Evolutionary conservation across 1,140 invertebrate species (phyloP), one percentile per base, ranked within the genome.

Genomic region (Aphis craccivora): DNA sequence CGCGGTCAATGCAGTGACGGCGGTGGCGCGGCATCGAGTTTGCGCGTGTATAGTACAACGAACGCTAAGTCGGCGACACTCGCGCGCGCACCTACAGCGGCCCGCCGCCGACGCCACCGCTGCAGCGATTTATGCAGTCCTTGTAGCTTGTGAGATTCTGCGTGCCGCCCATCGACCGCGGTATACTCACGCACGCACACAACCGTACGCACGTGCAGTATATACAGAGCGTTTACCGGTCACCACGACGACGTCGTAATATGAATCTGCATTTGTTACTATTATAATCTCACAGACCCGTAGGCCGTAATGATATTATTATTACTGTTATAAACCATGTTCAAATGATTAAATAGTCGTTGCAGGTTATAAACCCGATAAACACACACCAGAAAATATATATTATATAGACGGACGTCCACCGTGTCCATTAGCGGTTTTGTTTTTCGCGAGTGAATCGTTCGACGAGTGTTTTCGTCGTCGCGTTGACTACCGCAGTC

Each of bases 101-200:
- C 83, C 43, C 43, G 86, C 86, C 45, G 7, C 60, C 60, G 30
- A 11, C 60, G 60, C 60, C 30, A n/a, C 60, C 60, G 88, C 30
- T 22, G 35, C 48, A 8, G 43, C 30, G 22, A 25, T 51, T 37
- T 53, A 48, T n/a, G 51, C 25, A 37, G 35, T 60, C 53, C 48
- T 35, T n/a, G 48, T 35, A n/a, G 18, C 37, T 37, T 25, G 20
- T 14, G 88, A 53, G 53, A 90, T 90, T 90, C 88, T 90, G 51
- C 53, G 88, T 43, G 88, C 53, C 53, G 88, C 37, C 88, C 51
- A 90, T 90, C 88, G 88, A 90, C 88, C 88, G 88, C 25, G 51
- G 22, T 55, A 55, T 40, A 60, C 51, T 18, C 14, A 25, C 53
- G 37, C 88, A 60, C 88, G 37, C 37, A 90, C 53, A 35, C 23